Evolutionary conservation across 2,113 vertebrate species (phyloP).

Genomic region (Vidua macroura): DNA sequence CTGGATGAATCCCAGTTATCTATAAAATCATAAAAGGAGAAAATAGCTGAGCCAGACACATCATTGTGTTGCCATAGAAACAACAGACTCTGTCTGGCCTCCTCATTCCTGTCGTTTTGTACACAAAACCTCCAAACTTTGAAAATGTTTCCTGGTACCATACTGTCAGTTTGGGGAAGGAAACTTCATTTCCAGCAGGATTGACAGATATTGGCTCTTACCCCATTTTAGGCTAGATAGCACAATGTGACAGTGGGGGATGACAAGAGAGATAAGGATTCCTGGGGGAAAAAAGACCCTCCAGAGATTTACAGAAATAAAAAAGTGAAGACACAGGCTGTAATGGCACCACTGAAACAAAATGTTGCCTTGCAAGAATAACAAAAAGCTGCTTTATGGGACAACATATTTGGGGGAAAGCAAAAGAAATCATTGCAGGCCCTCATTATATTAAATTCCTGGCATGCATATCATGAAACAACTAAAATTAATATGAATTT

Average conservation of each 20-base stretch:
- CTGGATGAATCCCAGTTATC: slow-evolving; percentile 32
- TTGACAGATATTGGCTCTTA: background rate
- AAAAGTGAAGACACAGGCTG: background rate
- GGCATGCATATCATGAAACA: background rate
- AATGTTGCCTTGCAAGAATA: background rate
- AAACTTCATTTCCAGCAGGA: background rate
- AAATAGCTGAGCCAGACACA: slow-evolving; percentile 45
- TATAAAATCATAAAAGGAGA: slow-evolving; percentile 28
- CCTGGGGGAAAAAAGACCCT: background rate
- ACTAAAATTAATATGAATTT: background rate
- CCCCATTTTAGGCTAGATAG: background rate
- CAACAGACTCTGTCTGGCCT: slow-evolving; percentile 24
- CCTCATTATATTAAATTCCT: background rate
- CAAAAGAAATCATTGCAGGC: background rate
- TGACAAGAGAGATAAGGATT: background rate
- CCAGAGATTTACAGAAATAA: background rate
- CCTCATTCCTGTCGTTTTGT: background rate
- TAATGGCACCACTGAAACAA: background rate
- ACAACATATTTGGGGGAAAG: background rate
- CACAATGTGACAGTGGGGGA: slow-evolving; percentile 33
- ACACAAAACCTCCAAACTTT: slow-evolving; percentile 19
- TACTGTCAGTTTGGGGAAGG: background rate
- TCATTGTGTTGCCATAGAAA: slow-evolving; percentile 57
- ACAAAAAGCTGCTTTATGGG: background rate
- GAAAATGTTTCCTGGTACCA: background rate